Conservation (phyloP, 23 tunicate genomes). For the Trididemnum clinides region DNA sequence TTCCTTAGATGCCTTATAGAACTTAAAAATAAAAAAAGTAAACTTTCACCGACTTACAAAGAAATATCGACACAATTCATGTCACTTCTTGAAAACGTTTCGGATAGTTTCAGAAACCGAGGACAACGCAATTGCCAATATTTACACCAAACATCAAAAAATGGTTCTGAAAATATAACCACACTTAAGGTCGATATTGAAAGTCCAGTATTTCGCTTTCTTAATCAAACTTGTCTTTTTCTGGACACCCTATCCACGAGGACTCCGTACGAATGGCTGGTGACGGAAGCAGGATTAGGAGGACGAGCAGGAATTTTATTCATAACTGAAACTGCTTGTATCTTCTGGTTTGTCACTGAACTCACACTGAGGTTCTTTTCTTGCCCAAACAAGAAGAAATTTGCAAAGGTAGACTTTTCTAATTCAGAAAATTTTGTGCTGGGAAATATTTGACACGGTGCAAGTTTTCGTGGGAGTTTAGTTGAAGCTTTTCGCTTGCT, state of each 20-base stretch:
- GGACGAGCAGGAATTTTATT: conserved; percentile 85
- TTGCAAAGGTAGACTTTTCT: conserved; percentile 83
- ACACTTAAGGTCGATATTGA: background rate
- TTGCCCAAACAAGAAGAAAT: conserved; percentile 69
- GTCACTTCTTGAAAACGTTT: too few species aligned
- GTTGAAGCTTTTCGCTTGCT: background rate
- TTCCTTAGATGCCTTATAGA: conserved; percentile 38
- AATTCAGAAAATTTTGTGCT: too few species aligned
- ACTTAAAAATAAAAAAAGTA: conserved; percentile 16
- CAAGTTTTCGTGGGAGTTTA: background rate
- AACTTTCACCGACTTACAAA: background rate
- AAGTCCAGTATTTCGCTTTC: background rate
- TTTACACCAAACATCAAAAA: too few species aligned
- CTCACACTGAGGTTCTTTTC: conserved; percentile 68
- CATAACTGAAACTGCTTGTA: conserved; percentile 85
- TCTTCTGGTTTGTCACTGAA: conserved; percentile 96
- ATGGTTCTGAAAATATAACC: background rate
- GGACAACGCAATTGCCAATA: too few species aligned
- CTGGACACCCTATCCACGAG: conserved; percentile 49
- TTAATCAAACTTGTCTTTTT: conserved; percentile 41
- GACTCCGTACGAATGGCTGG: conserved; percentile 73
- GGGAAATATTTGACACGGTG: background rate
- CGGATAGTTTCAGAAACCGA: too few species aligned
- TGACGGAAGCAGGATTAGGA: conserved; percentile 69
- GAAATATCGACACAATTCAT: too few species aligned